A percentile compares a stretch with the other conserved stretches of the same genome.
phyloP scores from a whole-genome alignment of 2,113 vertebrate genomes.

The Syrmaticus mikado region DNA sequence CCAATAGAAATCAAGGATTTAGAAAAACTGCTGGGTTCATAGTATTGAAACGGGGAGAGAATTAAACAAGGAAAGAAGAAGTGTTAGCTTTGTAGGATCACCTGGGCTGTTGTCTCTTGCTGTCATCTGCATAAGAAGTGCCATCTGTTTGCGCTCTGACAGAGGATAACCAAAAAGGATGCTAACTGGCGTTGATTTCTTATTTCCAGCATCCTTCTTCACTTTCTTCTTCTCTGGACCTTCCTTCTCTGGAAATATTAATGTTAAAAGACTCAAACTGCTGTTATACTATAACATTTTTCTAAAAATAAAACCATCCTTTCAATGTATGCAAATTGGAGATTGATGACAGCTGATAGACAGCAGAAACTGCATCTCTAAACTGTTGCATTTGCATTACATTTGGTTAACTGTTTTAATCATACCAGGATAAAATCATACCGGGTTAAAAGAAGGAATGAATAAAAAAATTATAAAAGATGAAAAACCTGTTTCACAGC shows the following conservation, averaged over 20 bases:
- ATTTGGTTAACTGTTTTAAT: neutral
- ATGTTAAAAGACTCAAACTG: constrained; percentile 35
- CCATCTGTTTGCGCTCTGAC: constrained; percentile 98
- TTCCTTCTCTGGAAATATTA: constrained; percentile 92
- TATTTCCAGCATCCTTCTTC: constrained; percentile 93
- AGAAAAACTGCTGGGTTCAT: neutral
- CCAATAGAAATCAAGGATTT: neutral
- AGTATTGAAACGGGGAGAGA: neutral
- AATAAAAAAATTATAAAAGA: neutral
- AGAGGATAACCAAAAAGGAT: constrained; percentile 98
- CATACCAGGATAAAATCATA: neutral
- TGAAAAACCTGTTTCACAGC: neutral
- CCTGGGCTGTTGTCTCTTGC: constrained; percentile 99
- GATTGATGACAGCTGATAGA: neutral
- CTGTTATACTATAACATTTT: neutral
- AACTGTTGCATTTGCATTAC: neutral
- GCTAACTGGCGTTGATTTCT: constrained; percentile 92
- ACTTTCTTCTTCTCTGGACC: constrained; percentile 97
- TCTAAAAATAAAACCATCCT: neutral
- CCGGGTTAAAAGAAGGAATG: neutral
- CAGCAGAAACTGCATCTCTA: neutral
- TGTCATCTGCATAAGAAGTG: constrained; percentile 99
- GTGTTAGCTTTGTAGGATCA: constrained; percentile 60
- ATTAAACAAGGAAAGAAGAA: neutral
- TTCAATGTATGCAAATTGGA: neutral